Conservation (phyloP, 2,888 invertebrate genomes). For the Strigamia maritima region DNA sequence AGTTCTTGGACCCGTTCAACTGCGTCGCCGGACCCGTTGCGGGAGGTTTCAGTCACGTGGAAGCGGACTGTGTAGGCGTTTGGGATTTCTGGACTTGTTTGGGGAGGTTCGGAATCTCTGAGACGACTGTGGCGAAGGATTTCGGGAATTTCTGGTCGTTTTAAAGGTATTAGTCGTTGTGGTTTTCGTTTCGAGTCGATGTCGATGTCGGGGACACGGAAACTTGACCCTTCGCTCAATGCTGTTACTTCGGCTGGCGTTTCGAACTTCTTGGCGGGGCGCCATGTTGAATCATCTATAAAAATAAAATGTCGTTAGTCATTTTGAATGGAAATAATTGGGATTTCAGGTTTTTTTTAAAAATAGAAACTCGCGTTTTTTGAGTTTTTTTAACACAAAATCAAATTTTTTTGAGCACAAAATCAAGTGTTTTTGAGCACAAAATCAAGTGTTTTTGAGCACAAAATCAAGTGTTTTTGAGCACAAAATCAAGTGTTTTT, state of each 20-base stretch:
- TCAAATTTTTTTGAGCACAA: no score
- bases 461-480: no score
- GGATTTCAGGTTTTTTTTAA: no score
- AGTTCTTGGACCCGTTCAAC: slow-evolving; percentile 13
- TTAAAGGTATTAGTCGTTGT: slow-evolving; percentile 56
- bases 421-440: no score
- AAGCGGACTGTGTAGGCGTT: background rate
- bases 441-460: no score
- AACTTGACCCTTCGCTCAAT: background rate
- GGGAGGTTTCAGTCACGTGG: background rate
- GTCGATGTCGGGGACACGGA: slow-evolving; percentile 58
- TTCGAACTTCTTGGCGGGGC: background rate
- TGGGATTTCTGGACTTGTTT: background rate
- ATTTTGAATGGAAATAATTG: no score
- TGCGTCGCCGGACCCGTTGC: background rate
- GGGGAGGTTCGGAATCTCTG: background rate
- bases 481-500: no score
- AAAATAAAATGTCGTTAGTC: background rate
- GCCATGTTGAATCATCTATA: background rate
- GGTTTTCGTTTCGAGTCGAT: slow-evolving; percentile 65
- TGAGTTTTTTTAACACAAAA: no score
- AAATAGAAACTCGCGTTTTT: no score
- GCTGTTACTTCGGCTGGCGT: background rate
- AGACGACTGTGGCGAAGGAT: slow-evolving; percentile 37
- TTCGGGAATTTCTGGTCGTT: slow-evolving; percentile 42